Conservation (phyloP, 2,113 vertebrate species). For the Chiloscyllium plagiosum region DNA sequence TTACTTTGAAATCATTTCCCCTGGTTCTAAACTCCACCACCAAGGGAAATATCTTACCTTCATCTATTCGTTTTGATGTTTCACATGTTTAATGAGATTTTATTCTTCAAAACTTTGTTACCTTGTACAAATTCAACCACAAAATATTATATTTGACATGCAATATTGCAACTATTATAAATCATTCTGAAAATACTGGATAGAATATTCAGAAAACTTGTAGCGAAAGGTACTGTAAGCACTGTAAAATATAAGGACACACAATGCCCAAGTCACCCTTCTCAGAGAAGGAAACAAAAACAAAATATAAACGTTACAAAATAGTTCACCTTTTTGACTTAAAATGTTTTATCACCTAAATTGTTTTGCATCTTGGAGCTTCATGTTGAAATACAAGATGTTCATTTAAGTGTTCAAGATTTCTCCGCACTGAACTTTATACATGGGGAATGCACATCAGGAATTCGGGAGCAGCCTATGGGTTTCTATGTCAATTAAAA, state of each 20-base stretch:
- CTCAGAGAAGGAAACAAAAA: background rate
- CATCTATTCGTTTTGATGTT: too few species aligned
- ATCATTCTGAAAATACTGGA: background rate
- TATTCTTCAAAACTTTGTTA: background rate
- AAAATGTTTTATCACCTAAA: background rate
- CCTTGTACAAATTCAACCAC: background rate
- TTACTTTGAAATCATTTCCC: too few species aligned
- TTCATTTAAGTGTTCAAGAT: background rate
- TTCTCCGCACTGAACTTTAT: background rate
- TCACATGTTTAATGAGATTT: too few species aligned
- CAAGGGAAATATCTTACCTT: too few species aligned
- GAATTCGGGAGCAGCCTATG: background rate
- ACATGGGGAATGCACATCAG: background rate
- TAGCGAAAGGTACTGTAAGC: background rate
- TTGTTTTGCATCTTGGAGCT: background rate
- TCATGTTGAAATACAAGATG: background rate
- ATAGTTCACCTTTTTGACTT: background rate
- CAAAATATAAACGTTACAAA: background rate
- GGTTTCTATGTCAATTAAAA: background rate
- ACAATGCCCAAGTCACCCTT: background rate
- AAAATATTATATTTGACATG: background rate
- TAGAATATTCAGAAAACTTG: background rate
- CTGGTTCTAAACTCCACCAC: too few species aligned
- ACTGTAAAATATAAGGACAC: background rate
- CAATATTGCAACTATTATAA: background rate